phyloP scores from a whole-genome alignment of 2,888 invertebrate species.

The Globia sparganii region DNA sequence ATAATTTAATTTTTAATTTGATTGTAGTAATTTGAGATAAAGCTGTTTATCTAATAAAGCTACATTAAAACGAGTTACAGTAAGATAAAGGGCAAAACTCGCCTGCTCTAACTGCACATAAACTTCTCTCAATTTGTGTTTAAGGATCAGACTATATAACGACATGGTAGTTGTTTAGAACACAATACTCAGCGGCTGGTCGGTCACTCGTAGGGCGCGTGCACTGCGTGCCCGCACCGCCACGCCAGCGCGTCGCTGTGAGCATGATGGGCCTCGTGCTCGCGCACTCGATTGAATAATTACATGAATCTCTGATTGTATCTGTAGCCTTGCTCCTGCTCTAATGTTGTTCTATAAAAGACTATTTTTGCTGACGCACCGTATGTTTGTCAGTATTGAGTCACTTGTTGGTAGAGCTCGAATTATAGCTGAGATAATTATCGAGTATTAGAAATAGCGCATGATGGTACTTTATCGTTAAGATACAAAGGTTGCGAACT shows the following conservation, averaged over 20 bases:
- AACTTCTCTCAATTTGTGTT: conserved; percentile 30
- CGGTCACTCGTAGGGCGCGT: conserved; percentile 82
- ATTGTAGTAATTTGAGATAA: neutral
- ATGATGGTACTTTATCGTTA: conserved; percentile 32
- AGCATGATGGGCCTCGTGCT: conserved; percentile 73
- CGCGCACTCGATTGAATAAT: conserved; percentile 88
- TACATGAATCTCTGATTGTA: conserved; percentile 81
- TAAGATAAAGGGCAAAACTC: conserved; percentile 5
- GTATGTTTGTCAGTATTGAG: conserved; percentile 22
- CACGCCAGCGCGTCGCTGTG: conserved; percentile 63
- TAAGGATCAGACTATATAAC: conserved; percentile 48
- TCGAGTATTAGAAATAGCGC: conserved; percentile 16
- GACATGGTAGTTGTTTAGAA: conserved; percentile 46
- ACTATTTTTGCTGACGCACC: conserved; percentile 44
- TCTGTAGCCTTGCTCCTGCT: conserved; percentile 80
- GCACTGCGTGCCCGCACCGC: conserved; percentile 63
- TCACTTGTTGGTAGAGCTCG: conserved; percentile 22
- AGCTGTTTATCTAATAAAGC: neutral
- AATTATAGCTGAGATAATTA: conserved; percentile 5
- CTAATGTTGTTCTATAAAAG: conserved; percentile 60
- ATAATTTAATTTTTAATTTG: neutral
- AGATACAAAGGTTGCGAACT: conserved; percentile 50
- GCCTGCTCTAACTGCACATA: conserved; percentile 16
- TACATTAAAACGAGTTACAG: neutral
- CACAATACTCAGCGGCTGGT: conserved; percentile 57